These are phyloP conservation scores for Diglossa cyanea DNA, from an alignment of 2,797 vertebrate genomes.

Conservation along the genomic window DNA sequence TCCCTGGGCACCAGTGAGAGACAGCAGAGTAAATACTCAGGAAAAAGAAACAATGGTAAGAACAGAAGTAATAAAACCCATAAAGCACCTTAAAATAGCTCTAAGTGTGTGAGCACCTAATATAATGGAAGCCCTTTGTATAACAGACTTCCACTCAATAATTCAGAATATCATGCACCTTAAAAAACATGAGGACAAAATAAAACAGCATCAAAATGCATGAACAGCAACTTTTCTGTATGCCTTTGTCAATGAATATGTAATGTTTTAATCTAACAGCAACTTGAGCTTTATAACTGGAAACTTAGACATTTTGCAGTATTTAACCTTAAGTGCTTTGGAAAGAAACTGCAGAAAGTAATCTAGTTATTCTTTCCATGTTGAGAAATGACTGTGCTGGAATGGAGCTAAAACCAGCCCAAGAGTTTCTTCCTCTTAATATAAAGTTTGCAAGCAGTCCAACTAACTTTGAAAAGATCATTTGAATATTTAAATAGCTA, in stretches of 20 bases:
- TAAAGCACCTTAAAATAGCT: neutral
- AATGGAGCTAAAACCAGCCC: neutral
- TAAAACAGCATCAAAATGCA: neutral
- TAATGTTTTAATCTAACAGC: neutral
- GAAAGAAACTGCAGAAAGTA: neutral
- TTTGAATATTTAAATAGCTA: neutral
- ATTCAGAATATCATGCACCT: neutral
- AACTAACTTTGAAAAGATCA: neutral
- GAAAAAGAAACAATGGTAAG: conserved; percentile 5
- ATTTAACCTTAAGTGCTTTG: neutral
- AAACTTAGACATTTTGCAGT: neutral
- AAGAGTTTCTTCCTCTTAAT: neutral
- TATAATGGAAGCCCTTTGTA: neutral
- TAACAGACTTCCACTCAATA: neutral
- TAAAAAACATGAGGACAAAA: neutral
- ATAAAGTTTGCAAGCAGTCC: neutral
- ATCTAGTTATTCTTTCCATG: neutral
- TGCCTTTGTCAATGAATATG: neutral
- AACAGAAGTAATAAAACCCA: neutral
- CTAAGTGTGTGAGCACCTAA: neutral
- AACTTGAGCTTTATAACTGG: neutral
- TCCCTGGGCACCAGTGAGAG: neutral
- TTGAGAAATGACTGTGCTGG: neutral
- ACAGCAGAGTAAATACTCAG: neutral
- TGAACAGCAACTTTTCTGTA: neutral